Conservation (phyloP, 2,113 vertebrate species). For the Laticauda laticaudata region DNA sequence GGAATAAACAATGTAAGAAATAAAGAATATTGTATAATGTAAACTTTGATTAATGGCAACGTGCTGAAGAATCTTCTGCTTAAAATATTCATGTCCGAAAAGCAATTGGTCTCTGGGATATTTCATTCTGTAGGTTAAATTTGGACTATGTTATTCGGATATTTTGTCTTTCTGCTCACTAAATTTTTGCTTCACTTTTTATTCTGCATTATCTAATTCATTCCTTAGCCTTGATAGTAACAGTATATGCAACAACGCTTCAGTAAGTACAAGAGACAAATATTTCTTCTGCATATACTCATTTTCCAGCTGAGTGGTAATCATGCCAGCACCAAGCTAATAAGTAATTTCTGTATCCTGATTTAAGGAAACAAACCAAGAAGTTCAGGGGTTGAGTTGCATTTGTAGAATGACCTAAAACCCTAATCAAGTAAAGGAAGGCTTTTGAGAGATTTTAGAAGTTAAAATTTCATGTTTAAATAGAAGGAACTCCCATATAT, state of each 20-base stretch:
- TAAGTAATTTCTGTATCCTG: not conserved
- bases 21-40: not conserved
- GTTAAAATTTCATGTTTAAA: not conserved
- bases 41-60: not conserved
- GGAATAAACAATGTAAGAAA: not conserved
- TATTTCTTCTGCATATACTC: not conserved
- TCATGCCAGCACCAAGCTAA: not conserved
- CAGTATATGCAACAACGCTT: slow-evolving; percentile 39
- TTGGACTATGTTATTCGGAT: slow-evolving; percentile 28
- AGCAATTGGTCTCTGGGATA: not conserved
- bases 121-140: slow-evolving; percentile 25
- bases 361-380: not conserved
- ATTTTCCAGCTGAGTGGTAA: slow-evolving; percentile 8
- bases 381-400: not conserved
- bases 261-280: slow-evolving; percentile 53
- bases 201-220: slow-evolving; percentile 44
- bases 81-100: not conserved
- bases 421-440: not conserved
- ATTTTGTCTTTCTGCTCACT: slow-evolving; percentile 31
- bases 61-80: not conserved
- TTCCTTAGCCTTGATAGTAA: slow-evolving; percentile 45
- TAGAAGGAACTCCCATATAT: not conserved
- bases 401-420: not conserved
- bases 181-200: slow-evolving; percentile 45
- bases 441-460: not conserved